Base-by-base conservation (phyloP, 2,888 invertebrate genomes). In the Netelia inedita region DNA sequence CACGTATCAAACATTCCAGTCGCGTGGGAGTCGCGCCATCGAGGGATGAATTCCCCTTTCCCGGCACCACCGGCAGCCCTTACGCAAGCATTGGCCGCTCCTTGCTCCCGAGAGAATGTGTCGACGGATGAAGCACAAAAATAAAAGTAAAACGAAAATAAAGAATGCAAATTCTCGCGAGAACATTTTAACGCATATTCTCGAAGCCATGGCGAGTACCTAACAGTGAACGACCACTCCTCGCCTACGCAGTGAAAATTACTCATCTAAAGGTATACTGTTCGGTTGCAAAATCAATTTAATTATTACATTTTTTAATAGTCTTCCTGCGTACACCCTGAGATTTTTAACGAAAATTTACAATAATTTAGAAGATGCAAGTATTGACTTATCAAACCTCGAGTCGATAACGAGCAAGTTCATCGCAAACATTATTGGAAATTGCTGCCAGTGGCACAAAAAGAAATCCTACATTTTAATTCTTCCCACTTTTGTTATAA, bases 1-100 rank as follows among this genome's bases (percentile, higher is more conserved):
- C 63, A 63, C 46, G 55, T 73, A 82, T 83, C 66, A 74, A 76
- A 79, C 79, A 79, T 83, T 83, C 73, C 69, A 65, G 57, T 72
- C 72, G 72, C 72, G 41, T 21, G 69, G 55, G 61, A n/a, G 43
- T 71, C 55, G 16, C 53, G 46, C 59, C 35, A 55, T 53, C 55
- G 61, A 79, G 74, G 63, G 76, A 69, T 82, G 78, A 79, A 79
- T 74, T 73, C 35, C 46, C 72, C 43, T 41, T 55, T 59, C 74
- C 50, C 61, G 69, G 23, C 50, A 43, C 16, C 43, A 35, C 55
- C 46, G 21, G 21, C 41, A 55, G 21, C 41, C 59, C 53, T 65
- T 28, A 41, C 59, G 43, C 73, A 46, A 69, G 35, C 55, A 46
- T 57, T 21, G 19, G 23, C 55, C 19, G 21, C 46, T 19, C 61